phyloP scores from a whole-genome alignment of 2,888 invertebrate species.

The Lamellibrachia satsuma region DNA sequence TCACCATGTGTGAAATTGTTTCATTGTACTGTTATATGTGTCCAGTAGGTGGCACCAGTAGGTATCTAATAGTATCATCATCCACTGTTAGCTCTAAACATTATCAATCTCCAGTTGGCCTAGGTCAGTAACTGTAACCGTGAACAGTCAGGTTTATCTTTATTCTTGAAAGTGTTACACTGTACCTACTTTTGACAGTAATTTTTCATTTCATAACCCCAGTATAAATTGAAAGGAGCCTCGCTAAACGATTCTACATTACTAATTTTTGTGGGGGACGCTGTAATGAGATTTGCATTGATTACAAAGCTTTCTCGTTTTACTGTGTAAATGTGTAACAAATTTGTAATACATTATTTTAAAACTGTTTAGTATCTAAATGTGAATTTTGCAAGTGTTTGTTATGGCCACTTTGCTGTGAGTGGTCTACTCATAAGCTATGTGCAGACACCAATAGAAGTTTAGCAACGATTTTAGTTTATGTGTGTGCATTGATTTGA shows the following conservation, averaged over 20 bases:
- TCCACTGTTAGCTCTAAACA: background rate
- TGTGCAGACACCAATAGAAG: background rate
- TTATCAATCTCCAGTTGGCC: background rate
- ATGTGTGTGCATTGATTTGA: background rate
- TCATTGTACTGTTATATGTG: background rate
- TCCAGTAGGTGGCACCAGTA: background rate
- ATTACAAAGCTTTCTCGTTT: too few species aligned
- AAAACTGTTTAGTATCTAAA: too few species aligned
- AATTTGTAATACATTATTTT: too few species aligned
- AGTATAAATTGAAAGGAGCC: too few species aligned
- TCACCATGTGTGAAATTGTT: slow-evolving; percentile 11
- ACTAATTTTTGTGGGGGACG: too few species aligned
- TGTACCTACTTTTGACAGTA: too few species aligned
- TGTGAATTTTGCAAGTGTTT: background rate
- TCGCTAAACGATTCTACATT: too few species aligned
- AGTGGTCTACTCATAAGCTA: background rate
- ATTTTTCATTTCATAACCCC: too few species aligned
- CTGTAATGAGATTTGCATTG: too few species aligned
- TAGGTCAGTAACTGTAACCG: background rate
- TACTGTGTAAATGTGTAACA: too few species aligned
- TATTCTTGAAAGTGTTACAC: too few species aligned
- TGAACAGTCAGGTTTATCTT: too few species aligned
- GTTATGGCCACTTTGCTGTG: background rate
- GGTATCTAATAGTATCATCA: background rate
- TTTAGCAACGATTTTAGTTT: background rate